These are phyloP conservation scores for Bombylius discolor DNA, from an alignment of 2,888 invertebrate species.

Conservation along the genomic window DNA sequence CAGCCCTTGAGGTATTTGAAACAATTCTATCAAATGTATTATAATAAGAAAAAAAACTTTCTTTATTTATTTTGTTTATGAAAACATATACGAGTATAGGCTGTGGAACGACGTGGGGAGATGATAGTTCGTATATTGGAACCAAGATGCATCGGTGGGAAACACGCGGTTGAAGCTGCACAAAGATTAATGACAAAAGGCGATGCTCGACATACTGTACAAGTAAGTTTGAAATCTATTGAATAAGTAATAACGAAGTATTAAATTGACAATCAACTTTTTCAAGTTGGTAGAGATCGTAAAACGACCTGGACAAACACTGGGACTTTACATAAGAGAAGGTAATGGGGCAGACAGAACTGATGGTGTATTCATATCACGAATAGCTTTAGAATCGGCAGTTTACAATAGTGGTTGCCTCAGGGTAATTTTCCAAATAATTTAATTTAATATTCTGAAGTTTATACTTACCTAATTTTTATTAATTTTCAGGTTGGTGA, in stretches of 20 bases:
- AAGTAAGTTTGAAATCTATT: constrained; percentile 16
- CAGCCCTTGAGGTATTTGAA: constrained; percentile 62
- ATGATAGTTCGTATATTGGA: constrained; percentile 90
- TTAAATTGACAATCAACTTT: background rate
- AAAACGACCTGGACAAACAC: constrained; percentile 94
- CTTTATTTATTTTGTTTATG: no score
- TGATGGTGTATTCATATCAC: constrained; percentile 95
- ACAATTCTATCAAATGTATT: no score
- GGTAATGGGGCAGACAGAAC: constrained; percentile 94
- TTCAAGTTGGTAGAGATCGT: constrained; percentile 89
- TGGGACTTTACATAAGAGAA: constrained; percentile 95
- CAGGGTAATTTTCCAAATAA: constrained; percentile 42
- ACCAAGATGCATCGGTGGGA: constrained; percentile 74
- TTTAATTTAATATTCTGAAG: background rate
- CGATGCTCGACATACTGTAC: constrained; percentile 57
- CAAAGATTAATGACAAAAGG: constrained; percentile 59
- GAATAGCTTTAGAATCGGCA: constrained; percentile 87
- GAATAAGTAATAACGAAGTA: background rate
- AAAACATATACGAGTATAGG: constrained; percentile 32
- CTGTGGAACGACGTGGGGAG: constrained; percentile 84
- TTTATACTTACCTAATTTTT: background rate
- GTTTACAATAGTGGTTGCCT: constrained; percentile 95
- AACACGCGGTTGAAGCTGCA: constrained; percentile 74
- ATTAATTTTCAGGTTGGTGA: constrained; percentile 63
- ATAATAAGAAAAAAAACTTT: no score